Evolutionary conservation across 2,113 vertebrate species (phyloP).

Genomic region (Sialia sialis): DNA sequence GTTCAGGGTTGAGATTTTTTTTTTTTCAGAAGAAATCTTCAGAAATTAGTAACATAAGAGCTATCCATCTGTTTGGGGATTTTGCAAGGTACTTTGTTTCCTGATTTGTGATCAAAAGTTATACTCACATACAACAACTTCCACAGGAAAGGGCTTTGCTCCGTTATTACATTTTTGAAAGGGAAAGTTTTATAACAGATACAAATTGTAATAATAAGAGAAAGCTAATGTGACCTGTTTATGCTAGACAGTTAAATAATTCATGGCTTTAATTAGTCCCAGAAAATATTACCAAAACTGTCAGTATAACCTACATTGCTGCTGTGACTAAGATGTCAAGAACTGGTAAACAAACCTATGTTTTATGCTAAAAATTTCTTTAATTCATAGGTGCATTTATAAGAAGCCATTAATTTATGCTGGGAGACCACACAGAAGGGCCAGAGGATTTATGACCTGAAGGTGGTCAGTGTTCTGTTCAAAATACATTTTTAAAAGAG

Average conservation of each 20-base stretch:
- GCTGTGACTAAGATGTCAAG: background rate
- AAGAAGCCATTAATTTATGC: background rate
- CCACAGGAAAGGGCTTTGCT: background rate
- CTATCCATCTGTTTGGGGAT: background rate
- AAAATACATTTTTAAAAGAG: background rate
- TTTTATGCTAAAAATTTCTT: background rate
- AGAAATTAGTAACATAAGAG: background rate
- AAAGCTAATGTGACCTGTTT: background rate
- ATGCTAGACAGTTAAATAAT: background rate
- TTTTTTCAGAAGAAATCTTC: background rate
- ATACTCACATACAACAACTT: background rate
- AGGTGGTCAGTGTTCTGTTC: background rate
- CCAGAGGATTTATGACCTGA: background rate
- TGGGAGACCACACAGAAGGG: background rate
- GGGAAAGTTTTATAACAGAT: background rate
- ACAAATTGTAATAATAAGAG: background rate
- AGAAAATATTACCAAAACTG: background rate
- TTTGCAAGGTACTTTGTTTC: background rate
- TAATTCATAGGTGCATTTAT: background rate
- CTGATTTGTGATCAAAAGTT: background rate
- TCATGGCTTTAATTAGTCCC: background rate
- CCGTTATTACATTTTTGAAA: background rate
- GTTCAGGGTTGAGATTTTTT: background rate
- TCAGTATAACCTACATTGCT: background rate
- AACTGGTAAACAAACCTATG: background rate